phyloP scores from a whole-genome alignment of 64 coral and sea anemone genomes.

The Dendronephthya gigantea region DNA sequence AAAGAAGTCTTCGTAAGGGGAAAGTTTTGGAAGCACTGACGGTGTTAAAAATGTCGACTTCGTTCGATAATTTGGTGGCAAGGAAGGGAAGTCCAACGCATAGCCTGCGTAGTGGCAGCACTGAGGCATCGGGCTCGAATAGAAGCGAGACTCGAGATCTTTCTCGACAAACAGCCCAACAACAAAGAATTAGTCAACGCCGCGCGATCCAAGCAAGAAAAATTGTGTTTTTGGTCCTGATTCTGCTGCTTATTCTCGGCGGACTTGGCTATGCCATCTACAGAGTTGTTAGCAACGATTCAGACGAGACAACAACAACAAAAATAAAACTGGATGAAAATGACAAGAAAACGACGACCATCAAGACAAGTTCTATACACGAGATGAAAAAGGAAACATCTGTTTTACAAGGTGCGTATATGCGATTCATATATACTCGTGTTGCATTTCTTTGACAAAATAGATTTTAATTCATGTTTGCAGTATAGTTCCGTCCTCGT shows the following conservation, averaged over 20 bases:
- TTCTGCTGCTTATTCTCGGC: neutral
- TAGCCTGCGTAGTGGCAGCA: neutral
- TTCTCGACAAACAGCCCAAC: neutral
- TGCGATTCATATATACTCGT: no score
- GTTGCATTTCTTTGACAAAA: no score
- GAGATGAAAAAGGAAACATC: no score
- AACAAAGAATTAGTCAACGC: neutral
- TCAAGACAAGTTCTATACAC: no score
- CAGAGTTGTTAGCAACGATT: neutral
- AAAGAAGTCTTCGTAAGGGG: no score
- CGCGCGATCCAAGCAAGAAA: neutral
- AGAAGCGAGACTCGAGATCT: neutral
- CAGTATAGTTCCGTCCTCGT: no score
- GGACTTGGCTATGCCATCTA: neutral
- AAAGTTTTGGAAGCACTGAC: no score
- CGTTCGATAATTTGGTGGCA: neutral
- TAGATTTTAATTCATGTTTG: no score
- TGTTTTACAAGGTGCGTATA: no score
- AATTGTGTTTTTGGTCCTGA: neutral
- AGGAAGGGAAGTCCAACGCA: neutral
- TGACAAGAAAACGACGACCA: neutral
- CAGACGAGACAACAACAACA: neutral
- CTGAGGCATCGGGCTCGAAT: neutral
- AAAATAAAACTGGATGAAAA: neutral
- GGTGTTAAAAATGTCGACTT: neutral